Percentiles rank a stretch among this genome's conserved stretches.
Evolutionary conservation across 2,888 invertebrate genomes (phyloP).

Genomic region (Oscheius sp.): DNA sequence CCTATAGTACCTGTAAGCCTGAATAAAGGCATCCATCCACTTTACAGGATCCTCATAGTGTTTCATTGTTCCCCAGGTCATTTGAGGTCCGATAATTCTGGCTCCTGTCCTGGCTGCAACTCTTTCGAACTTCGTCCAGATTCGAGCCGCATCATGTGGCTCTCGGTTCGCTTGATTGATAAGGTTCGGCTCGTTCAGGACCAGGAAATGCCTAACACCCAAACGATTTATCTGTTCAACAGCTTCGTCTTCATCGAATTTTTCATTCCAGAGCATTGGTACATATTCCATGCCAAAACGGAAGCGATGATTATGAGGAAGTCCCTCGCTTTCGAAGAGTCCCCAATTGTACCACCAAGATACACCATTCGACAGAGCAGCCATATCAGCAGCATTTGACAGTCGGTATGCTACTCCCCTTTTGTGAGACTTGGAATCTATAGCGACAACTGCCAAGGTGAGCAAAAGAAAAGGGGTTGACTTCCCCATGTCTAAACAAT

Average conservation of each 20-base stretch:
- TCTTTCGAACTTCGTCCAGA: neutral
- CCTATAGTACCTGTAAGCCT: neutral
- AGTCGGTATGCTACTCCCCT: neutral
- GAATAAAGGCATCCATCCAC: neutral
- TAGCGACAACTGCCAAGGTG: neutral
- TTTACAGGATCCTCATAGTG: neutral
- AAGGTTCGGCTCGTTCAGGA: neutral
- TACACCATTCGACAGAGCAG: neutral
- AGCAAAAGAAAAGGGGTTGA: neutral
- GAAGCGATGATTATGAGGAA: neutral
- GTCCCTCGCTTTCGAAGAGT: neutral
- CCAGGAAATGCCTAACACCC: neutral
- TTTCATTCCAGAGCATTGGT: slow-evolving; percentile 9
- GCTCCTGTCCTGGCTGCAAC: slow-evolving; percentile 5
- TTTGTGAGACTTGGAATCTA: neutral
- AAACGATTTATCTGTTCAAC: neutral
- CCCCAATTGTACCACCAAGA: slow-evolving; percentile 2
- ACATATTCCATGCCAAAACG: neutral
- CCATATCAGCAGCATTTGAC: neutral
- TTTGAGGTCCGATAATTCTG: neutral
- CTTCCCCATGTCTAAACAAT: neutral
- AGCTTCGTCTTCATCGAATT: neutral
- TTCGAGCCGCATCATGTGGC: neutral
- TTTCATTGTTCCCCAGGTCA: slow-evolving; percentile 6
- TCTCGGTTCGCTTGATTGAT: neutral